These are phyloP conservation scores for Aleiodes alternator DNA, from an alignment of 2,888 invertebrate genomes.

Conservation along the genomic window DNA sequence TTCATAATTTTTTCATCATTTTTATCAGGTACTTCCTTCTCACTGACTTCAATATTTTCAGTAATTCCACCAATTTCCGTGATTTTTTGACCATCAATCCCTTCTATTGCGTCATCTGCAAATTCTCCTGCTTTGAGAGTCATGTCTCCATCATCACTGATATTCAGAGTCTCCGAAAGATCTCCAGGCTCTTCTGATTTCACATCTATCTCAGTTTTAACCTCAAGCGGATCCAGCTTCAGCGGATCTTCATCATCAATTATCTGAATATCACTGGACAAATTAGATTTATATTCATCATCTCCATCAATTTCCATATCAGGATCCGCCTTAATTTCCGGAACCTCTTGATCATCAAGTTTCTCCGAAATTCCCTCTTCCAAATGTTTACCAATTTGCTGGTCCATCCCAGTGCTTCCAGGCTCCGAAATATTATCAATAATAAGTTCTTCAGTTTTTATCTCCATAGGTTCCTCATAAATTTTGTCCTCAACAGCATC, in stretches of 20 bases:
- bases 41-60: conserved; percentile 54
- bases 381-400: conserved; percentile 55
- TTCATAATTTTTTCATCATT: conserved; percentile 55
- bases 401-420: conserved; percentile 49
- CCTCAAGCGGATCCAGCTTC: conserved; percentile 61
- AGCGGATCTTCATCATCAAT: conserved; percentile 67
- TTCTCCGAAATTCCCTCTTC: conserved; percentile 48
- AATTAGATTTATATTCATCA: conserved; percentile 66
- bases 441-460: conserved; percentile 39
- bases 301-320: conserved; percentile 63
- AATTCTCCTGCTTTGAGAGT: conserved; percentile 50
- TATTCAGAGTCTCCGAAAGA: conserved; percentile 32
- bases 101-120: conserved; percentile 39
- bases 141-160: conserved; percentile 34
- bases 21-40: conserved; percentile 62
- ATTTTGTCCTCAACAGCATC: conserved; percentile 53
- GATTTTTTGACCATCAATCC: conserved; percentile 74
- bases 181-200: conserved; percentile 53
- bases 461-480: conserved; percentile 53
- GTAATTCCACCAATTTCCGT: conserved; percentile 59
- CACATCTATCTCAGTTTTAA: conserved; percentile 57
- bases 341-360: conserved; percentile 54
- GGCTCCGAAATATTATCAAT: conserved; percentile 46
- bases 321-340: conserved; percentile 57
- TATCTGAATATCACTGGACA: conserved; percentile 65